Percentiles rank a stretch among this genome's conserved stretches.
Conservation (phyloP, 2,113 vertebrate species). For the Ifrita kowaldi region DNA sequence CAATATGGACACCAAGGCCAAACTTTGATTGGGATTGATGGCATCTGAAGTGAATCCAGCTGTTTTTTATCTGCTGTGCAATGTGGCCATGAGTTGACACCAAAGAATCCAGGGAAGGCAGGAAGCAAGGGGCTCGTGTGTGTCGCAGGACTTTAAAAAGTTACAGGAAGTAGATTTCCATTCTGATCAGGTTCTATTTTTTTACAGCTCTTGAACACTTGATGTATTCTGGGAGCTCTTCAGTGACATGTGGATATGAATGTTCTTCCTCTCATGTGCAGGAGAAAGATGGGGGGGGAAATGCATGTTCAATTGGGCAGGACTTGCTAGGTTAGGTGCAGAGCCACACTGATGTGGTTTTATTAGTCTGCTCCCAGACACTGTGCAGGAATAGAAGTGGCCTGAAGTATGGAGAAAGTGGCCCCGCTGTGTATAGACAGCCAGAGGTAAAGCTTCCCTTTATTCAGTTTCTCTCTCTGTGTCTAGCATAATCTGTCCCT, state of each 20-base stretch:
- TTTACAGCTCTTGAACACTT: neutral
- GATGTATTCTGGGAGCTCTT: neutral
- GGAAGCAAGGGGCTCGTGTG: neutral
- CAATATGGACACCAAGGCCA: neutral
- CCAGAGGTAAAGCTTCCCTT: neutral
- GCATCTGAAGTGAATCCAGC: neutral
- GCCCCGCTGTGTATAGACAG: neutral
- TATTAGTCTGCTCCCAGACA: neutral
- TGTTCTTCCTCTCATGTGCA: neutral
- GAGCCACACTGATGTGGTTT: neutral
- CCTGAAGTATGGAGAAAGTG: neutral
- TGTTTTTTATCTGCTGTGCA: neutral
- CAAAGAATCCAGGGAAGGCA: neutral
- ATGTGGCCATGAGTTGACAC: neutral
- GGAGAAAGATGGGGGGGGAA: neutral
- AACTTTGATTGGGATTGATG: neutral
- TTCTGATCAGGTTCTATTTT: neutral
- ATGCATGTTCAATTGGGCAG: neutral
- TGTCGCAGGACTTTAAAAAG: neutral
- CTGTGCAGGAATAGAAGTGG: neutral
- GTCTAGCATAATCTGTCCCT: neutral
- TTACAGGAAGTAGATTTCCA: neutral
- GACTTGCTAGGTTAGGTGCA: neutral
- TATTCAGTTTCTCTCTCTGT: neutral
- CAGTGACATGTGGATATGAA: neutral